Percentiles rank a stretch among this genome's conserved stretches.
Evolutionary conservation across 2,113 vertebrate genomes (phyloP).

Genomic region (Coturnix japonica): DNA sequence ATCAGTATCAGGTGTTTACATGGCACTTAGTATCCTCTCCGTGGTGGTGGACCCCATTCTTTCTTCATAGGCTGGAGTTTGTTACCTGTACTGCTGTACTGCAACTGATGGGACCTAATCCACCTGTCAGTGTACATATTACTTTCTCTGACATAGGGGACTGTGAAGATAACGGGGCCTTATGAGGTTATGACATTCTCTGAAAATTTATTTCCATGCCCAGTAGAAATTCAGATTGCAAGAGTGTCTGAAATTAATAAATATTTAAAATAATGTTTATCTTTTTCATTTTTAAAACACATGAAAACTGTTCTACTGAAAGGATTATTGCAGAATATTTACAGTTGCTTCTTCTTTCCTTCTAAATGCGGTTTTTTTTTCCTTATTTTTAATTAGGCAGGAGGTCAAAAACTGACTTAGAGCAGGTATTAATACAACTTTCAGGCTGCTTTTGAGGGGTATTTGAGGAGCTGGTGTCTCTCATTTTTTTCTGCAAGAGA

Average conservation of each 20-base stretch:
- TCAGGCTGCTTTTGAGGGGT: neutral
- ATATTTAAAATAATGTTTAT: neutral
- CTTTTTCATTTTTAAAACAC: neutral
- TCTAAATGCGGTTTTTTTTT: neutral
- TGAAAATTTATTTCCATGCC: neutral
- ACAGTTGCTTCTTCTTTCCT: neutral
- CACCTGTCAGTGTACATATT: slow-evolving; percentile 12
- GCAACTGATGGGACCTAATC: slow-evolving; percentile 49
- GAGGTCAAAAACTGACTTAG: neutral
- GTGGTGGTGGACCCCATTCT: neutral
- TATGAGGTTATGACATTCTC: neutral
- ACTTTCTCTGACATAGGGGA: slow-evolving; percentile 16
- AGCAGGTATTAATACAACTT: neutral
- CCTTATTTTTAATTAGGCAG: neutral
- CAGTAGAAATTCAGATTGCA: neutral
- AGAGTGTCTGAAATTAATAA: neutral
- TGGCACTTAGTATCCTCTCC: neutral
- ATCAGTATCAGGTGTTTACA: neutral
- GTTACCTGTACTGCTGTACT: neutral
- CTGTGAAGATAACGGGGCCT: slow-evolving; percentile 5
- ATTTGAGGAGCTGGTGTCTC: neutral
- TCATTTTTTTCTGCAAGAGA: neutral
- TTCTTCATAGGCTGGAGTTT: slow-evolving; percentile 1
- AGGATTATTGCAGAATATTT: neutral
- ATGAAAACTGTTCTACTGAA: neutral